Conservation (phyloP, 2,797 vertebrate genomes). For the Varecia variegata region DNA sequence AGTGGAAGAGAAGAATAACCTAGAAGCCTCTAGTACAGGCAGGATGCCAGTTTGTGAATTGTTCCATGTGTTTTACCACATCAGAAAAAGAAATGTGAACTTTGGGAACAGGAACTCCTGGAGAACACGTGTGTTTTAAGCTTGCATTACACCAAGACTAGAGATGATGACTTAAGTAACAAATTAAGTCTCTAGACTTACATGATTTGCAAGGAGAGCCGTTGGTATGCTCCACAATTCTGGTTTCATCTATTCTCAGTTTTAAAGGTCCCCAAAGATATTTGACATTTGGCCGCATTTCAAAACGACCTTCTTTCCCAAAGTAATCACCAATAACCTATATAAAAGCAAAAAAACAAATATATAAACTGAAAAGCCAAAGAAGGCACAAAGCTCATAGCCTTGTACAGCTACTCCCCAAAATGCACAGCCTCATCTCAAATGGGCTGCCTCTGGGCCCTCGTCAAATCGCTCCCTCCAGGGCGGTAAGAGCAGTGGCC, state of each 20-base stretch:
- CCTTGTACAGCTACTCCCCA: neutral
- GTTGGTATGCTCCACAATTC: slow-evolving; percentile 81
- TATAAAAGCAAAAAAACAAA: slow-evolving; percentile 31
- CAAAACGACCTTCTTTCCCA: slow-evolving; percentile 91
- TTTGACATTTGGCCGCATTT: slow-evolving; percentile 89
- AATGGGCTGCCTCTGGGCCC: neutral
- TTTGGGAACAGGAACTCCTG: neutral
- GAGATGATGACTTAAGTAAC: neutral
- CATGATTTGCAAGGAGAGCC: slow-evolving; percentile 87
- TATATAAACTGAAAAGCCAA: neutral
- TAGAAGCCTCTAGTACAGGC: neutral
- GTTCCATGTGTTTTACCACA: neutral
- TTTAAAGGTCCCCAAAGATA: slow-evolving; percentile 89
- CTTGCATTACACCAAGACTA: too few species aligned
- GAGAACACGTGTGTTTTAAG: neutral
- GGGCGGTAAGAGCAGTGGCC: neutral
- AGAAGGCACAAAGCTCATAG: neutral
- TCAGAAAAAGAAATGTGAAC: neutral
- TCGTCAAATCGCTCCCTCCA: neutral
- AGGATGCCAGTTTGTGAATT: neutral
- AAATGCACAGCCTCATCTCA: neutral
- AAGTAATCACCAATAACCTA: slow-evolving; percentile 96
- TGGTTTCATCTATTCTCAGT: slow-evolving; percentile 82
- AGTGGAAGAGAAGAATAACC: neutral
- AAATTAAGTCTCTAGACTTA: slow-evolving; percentile 82